Evolutionary conservation across 1,140 invertebrate species (phyloP).

Genomic region (Dryas iulia): DNA sequence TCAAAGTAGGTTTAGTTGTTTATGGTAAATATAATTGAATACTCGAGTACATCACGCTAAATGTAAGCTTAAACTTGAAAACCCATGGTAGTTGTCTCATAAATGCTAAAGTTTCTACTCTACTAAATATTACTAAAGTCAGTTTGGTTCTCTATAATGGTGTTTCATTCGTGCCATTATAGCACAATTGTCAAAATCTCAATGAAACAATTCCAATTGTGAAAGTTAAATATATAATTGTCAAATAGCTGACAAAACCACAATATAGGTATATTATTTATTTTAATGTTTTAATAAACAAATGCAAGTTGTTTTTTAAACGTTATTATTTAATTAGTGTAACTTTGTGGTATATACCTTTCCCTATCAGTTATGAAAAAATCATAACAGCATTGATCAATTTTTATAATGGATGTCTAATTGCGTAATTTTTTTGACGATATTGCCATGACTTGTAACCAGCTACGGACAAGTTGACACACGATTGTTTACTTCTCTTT

Average conservation of each 20-base stretch:
- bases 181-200: too few species aligned
- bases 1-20: too few species aligned
- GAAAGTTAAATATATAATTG: not conserved
- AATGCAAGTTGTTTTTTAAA: not conserved
- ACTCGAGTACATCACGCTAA: too few species aligned
- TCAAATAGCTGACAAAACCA: too few species aligned
- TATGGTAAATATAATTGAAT: too few species aligned
- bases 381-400: not conserved
- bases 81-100: too few species aligned
- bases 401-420: constrained; percentile 3
- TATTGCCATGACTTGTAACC: constrained; percentile 24
- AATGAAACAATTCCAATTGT: not conserved
- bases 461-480: not conserved
- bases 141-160: too few species aligned
- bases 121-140: too few species aligned
- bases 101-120: too few species aligned
- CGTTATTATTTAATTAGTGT: not conserved
- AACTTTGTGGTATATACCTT: not conserved
- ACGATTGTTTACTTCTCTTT: constrained; percentile 15
- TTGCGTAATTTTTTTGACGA: constrained; percentile 17
- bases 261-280: too few species aligned
- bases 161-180: too few species aligned
- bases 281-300: not conserved
- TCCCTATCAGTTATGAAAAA: not conserved
- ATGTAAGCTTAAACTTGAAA: too few species aligned